Evolutionary conservation across 2,113 vertebrate species (phyloP), one percentile per base, ranked within the genome.

Genomic region (Laterallus jamaicensis): DNA sequence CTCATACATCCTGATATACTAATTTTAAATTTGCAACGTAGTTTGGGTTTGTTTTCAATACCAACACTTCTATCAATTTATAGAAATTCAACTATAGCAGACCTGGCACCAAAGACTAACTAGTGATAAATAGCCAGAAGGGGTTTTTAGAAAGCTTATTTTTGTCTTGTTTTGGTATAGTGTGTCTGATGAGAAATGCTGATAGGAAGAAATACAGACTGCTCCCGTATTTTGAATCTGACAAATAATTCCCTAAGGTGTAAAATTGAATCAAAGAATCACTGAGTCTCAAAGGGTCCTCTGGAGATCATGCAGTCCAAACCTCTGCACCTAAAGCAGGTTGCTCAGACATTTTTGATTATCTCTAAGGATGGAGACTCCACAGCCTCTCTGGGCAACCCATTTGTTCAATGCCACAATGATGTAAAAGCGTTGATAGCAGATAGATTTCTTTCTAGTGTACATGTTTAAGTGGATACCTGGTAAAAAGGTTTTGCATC

Each of bases 401-500:
- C 63, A 47, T 84, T 68, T 81, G 9, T 25, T 81, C 17, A 50
- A 11, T 49, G 50, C 15, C 28, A 25, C 17, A 77, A 1, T 37
- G 18, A 50, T 50, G 88, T 67, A 58, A 80, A 21, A 81, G 26
- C 29, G 32, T 12, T 62, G 3, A 20, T 32, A 59, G 26, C 21
- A 10, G 8, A 28, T 93, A 24, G 4, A 15, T 90, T 90, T 68
- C 32, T 62, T 89, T 80, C 9, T 19, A 44, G 13, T 9, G 5
- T 2, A 1, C 1, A 4, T 8, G 0, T 44, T 92, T 37, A 62
- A 26, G 32, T 59, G 14, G 6, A 2, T 52, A 37, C 8, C 7
- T 92, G 7, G 5, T 82, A 82, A 15, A 7, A 52, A 4, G 5
- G 69, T 81, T 62, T 91, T 74, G 11, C 3, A 12, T 56, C 8